phyloP scores from a whole-genome alignment of 2,797 vertebrate genomes.

The Pangasius mekongensis region DNA sequence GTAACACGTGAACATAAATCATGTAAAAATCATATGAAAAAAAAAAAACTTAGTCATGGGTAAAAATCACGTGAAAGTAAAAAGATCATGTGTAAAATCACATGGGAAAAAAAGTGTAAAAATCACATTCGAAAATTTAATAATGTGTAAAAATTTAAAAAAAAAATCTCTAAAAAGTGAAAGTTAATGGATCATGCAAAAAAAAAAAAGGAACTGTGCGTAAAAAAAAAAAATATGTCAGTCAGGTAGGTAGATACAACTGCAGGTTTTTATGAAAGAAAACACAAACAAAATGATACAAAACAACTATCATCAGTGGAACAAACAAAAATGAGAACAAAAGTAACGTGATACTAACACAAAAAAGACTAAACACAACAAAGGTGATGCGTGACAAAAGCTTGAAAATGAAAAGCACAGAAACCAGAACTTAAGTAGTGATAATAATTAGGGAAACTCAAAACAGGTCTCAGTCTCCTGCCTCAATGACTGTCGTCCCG shows the following conservation, averaged over 20 bases:
- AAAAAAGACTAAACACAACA: too few species aligned
- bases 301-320: background rate
- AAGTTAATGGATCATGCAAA: too few species aligned
- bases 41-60: background rate
- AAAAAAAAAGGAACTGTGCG: too few species aligned
- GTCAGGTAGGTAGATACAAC: too few species aligned
- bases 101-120: background rate
- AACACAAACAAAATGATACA: background rate
- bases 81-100: background rate
- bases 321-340: too few species aligned
- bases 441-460: background rate
- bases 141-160: too few species aligned
- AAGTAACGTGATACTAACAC: too few species aligned
- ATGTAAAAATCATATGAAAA: background rate
- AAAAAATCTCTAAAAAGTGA: too few species aligned
- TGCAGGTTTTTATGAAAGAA: background rate
- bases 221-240: too few species aligned
- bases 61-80: background rate
- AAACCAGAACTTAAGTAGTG: background rate
- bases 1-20: background rate
- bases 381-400: too few species aligned
- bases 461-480: background rate
- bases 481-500: too few species aligned
- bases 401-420: background rate
- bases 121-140: background rate